Evolutionary conservation across 2,888 invertebrate species (phyloP).

Genomic region (Cremastinae sp.): DNA sequence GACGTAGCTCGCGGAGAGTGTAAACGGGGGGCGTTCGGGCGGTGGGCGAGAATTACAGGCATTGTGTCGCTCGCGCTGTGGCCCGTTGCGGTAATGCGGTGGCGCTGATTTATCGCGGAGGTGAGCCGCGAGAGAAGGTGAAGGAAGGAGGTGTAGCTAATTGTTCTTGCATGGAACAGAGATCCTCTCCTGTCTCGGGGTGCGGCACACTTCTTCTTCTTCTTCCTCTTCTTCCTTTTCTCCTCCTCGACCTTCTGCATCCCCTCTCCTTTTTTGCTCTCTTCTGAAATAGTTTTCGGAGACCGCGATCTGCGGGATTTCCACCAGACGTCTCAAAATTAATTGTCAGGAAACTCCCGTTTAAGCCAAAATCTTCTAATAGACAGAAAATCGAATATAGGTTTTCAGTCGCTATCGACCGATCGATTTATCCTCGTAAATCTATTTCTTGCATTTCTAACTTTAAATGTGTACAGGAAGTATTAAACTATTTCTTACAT

Average conservation of each 20-base stretch:
- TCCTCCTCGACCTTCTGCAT: conserved; percentile 47
- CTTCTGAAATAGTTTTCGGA: conserved; percentile 40
- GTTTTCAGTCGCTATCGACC: neutral
- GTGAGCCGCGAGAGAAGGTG: conserved; percentile 71
- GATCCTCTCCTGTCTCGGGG: conserved; percentile 67
- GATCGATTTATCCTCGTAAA: neutral
- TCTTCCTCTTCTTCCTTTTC: conserved; percentile 49
- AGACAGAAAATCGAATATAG: neutral
- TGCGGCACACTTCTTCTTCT: conserved; percentile 59
- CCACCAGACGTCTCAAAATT: conserved; percentile 71
- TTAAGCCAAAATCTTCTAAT: neutral
- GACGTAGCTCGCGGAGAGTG: conserved; percentile 27
- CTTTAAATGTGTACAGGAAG: too few species aligned
- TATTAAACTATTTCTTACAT: too few species aligned
- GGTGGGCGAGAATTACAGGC: conserved; percentile 78
- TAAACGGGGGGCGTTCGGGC: conserved; percentile 43
- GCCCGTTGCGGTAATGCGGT: conserved; percentile 76
- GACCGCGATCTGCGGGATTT: conserved; percentile 46
- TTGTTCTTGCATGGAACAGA: conserved; percentile 75
- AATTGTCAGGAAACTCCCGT: conserved; percentile 65
- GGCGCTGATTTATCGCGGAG: conserved; percentile 76
- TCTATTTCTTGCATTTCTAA: too few species aligned
- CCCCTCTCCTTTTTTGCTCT: conserved; percentile 36
- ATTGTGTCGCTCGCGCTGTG: conserved; percentile 69
- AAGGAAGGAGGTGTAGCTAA: conserved; percentile 76